Evolutionary conservation across 2,888 invertebrate species (phyloP), one percentile per base, ranked within the genome.

Genomic region (Eulithis prunata): DNA sequence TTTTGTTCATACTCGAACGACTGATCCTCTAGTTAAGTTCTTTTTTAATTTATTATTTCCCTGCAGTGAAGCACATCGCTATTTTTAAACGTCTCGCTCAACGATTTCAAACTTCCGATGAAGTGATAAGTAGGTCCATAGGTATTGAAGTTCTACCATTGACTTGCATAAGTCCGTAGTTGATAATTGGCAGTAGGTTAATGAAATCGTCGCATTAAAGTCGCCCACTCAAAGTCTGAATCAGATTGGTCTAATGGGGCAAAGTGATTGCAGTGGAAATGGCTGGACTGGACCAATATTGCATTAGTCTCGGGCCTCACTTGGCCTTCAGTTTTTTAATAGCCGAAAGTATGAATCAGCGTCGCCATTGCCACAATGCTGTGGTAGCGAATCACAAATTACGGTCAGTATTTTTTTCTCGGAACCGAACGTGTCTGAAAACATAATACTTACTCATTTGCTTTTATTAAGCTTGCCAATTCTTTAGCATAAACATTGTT

Each of bases 281-380:
- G 76, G 74, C 81, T 78, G 69, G 71, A 77, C 72, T 78, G 77
- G 78, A 76, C 79, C 80, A 80, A 84, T 81, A 82, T 83, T 84
- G 83, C 82, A 82, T 79, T 77, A 81, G 78, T 71, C 75, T 77
- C 76, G 66, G 52, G 75, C 74, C 74, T 81, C 77, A 77, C 67
- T 80, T 80, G 83, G 81, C 88, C 88, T 88, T 89, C 81, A 76
- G 71, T 75, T 78, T 76, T 61, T 76, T 84, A 83, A 84, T 83
- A 86, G 80, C 82, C 80, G 78, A 83, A 87, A 82, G 79, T 78
- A 80, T 89, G 88, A 88, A 78, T 89, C 90, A 88, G 76, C 77
- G 69, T 69, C 75, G 78, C 14, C 47, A 47, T 79, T 80, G 80
- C 85, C 80, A 81, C 80, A 79, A 72, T 72, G 70, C 69, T 74